Percentiles rank a stretch among this genome's conserved stretches.
phyloP scores from a whole-genome alignment of 2,113 vertebrate genomes.

The Notothenia coriiceps region DNA sequence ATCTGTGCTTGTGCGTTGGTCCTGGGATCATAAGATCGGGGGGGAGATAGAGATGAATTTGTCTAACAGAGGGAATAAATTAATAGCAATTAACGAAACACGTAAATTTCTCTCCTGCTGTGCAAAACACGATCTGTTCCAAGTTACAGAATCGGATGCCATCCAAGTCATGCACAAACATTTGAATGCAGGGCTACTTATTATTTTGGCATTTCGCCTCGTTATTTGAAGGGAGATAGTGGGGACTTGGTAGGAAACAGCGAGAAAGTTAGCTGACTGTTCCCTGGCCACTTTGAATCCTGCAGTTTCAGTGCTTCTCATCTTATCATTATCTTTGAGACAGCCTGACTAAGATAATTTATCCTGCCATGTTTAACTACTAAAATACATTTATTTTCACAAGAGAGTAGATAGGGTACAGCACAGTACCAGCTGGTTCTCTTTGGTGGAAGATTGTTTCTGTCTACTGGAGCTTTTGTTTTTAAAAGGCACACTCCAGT shows the following conservation, averaged over 20 bases:
- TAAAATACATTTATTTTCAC: conserved; percentile 33
- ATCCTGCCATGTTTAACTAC: conserved; percentile 19
- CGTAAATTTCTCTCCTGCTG: not conserved
- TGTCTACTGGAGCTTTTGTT: not conserved
- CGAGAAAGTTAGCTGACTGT: not conserved
- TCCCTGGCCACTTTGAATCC: not conserved
- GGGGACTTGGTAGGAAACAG: not conserved
- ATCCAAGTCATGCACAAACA: not conserved
- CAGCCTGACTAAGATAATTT: not conserved
- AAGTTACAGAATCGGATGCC: not conserved
- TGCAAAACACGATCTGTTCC: not conserved
- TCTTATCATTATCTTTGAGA: not conserved
- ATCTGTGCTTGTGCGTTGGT: not conserved
- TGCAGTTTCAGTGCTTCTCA: conserved; percentile 2
- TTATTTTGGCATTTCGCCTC: not conserved
- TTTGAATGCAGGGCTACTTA: not conserved
- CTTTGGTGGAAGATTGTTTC: conserved; percentile 16
- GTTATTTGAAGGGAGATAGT: not conserved
- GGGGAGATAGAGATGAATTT: not conserved
- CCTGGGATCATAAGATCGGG: conserved; percentile 20
- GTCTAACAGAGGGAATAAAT: conserved; percentile 5
- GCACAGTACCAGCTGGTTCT: conserved; percentile 18
- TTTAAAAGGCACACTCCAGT: conserved; percentile 4
- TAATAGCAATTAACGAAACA: not conserved
- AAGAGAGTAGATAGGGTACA: conserved; percentile 4